phyloP scores from a whole-genome alignment of 1,140 invertebrate species.

The Philotrypesis tridentata region DNA sequence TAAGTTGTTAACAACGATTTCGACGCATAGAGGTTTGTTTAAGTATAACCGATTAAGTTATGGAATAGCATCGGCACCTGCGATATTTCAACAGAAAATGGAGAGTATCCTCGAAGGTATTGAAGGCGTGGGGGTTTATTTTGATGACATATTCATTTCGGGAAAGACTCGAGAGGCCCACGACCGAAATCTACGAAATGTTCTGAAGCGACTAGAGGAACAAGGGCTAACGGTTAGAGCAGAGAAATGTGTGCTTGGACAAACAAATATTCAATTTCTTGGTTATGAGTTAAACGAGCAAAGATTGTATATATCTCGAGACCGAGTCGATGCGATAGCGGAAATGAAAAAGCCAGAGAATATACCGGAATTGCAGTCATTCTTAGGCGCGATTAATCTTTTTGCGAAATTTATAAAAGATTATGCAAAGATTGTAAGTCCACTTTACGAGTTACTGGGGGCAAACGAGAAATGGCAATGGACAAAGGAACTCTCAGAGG shows the following conservation, averaged over 20 bases:
- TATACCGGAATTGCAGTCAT: slow-evolving; percentile 52
- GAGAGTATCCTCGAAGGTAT: slow-evolving; percentile 59
- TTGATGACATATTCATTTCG: slow-evolving; percentile 46
- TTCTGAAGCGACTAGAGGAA: slow-evolving; percentile 23
- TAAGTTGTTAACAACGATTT: slow-evolving; percentile 30
- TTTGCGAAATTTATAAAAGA: too few relatives aligned
- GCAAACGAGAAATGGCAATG: slow-evolving; percentile 16
- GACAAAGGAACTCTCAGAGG: neutral
- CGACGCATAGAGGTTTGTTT: slow-evolving; percentile 55
- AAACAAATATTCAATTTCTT: slow-evolving; percentile 51
- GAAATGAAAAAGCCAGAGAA: slow-evolving; percentile 47
- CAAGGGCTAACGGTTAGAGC: slow-evolving; percentile 34
- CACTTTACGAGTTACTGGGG: slow-evolving; percentile 25
- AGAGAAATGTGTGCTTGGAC: slow-evolving; percentile 43
- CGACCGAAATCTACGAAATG: slow-evolving; percentile 5
- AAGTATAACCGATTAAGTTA: slow-evolving; percentile 36
- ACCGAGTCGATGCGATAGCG: slow-evolving; percentile 52
- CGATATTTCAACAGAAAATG: slow-evolving; percentile 69
- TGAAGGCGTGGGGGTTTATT: slow-evolving; percentile 44
- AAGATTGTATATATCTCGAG: slow-evolving; percentile 54
- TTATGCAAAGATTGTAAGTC: slow-evolving; percentile 21
- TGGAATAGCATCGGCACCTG: slow-evolving; percentile 58
- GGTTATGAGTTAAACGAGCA: slow-evolving; percentile 54
- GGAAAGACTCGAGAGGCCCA: slow-evolving; percentile 42
- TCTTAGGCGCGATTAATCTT: slow-evolving; percentile 56